A percentile compares a stretch with the other conserved stretches of the same genome.
These are phyloP conservation scores for Scyliorhinus canicula DNA, from an alignment of 2,797 vertebrate species.

Conservation along the genomic window DNA sequence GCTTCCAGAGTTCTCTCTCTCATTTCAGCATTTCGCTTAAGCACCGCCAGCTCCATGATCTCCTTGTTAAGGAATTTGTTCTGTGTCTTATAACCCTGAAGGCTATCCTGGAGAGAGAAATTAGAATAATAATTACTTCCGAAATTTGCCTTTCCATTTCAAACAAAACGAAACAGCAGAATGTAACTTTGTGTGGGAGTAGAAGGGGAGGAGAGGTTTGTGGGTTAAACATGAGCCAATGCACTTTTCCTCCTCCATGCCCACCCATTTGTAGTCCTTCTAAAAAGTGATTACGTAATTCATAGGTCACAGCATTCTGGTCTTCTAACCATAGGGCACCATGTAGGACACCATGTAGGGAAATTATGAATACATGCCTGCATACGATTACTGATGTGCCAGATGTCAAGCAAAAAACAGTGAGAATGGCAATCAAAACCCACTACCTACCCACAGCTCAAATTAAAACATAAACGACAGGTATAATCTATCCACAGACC, in stretches of 20 bases:
- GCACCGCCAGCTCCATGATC: constrained; percentile 85
- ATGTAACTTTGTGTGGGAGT: no score
- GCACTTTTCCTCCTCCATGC: no score
- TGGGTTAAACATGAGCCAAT: no score
- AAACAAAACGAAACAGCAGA: neutral
- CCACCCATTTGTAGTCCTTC: no score
- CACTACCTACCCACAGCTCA: no score
- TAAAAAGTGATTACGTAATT: neutral
- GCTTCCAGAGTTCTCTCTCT: constrained; percentile 78
- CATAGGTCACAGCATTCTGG: neutral
- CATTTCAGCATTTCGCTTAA: constrained; percentile 80
- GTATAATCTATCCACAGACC: no score
- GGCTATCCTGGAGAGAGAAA: constrained; percentile 71
- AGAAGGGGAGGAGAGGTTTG: no score
- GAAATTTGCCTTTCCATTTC: neutral
- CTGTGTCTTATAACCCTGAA: constrained; percentile 93
- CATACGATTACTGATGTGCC: neutral
- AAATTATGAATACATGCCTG: neutral
- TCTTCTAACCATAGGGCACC: neutral
- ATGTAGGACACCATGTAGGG: neutral
- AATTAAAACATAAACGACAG: no score
- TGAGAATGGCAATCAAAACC: no score
- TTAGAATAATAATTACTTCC: neutral
- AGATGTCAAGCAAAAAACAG: neutral
- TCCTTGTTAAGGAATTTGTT: constrained; percentile 98